phyloP scores from a whole-genome alignment of 2,888 invertebrate genomes.

The Caenorhabditis panamensis region DNA sequence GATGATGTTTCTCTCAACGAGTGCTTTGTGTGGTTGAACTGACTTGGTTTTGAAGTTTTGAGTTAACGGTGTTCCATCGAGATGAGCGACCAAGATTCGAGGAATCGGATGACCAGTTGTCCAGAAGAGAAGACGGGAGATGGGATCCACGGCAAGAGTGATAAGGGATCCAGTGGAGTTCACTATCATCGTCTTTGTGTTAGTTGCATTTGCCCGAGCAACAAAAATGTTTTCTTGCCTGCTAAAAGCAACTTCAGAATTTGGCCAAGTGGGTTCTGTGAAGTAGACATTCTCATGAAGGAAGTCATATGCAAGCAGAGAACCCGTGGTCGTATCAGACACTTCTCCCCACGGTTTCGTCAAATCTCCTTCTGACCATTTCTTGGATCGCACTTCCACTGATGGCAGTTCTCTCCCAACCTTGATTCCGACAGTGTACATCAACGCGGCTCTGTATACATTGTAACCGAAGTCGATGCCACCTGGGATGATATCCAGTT shows the following conservation, averaged over 20 bases:
- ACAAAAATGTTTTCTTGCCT: slow-evolving; percentile 46
- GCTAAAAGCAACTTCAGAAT: slow-evolving; percentile 14
- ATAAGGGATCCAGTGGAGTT: slow-evolving; percentile 50
- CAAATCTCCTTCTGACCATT: slow-evolving; percentile 28
- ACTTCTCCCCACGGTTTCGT: slow-evolving; percentile 30
- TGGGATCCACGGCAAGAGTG: slow-evolving; percentile 39
- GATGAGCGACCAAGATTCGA: slow-evolving; percentile 32
- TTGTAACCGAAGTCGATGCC: slow-evolving; percentile 45
- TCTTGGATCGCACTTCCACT: slow-evolving; percentile 27
- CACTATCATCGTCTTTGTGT: slow-evolving; percentile 34
- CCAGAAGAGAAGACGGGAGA: slow-evolving; percentile 45
- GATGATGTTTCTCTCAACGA: slow-evolving; percentile 41
- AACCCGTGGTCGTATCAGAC: slow-evolving; percentile 18
- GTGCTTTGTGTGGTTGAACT: slow-evolving; percentile 28
- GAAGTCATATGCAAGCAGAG: slow-evolving; percentile 39
- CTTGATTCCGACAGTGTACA: slow-evolving; percentile 23
- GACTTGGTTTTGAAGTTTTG: slow-evolving; percentile 18
- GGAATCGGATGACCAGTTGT: slow-evolving; percentile 21
- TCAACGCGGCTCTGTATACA: slow-evolving; percentile 1
- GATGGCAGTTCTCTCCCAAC: neutral
- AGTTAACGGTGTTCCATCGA: slow-evolving; percentile 47
- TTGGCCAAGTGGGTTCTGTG: slow-evolving; percentile 17
- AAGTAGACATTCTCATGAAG: slow-evolving; percentile 52
- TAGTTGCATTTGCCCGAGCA: neutral
- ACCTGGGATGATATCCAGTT: slow-evolving; percentile 32